Conservation (phyloP, 2,113 vertebrate species). For the Ancistrus triradiatus region DNA sequence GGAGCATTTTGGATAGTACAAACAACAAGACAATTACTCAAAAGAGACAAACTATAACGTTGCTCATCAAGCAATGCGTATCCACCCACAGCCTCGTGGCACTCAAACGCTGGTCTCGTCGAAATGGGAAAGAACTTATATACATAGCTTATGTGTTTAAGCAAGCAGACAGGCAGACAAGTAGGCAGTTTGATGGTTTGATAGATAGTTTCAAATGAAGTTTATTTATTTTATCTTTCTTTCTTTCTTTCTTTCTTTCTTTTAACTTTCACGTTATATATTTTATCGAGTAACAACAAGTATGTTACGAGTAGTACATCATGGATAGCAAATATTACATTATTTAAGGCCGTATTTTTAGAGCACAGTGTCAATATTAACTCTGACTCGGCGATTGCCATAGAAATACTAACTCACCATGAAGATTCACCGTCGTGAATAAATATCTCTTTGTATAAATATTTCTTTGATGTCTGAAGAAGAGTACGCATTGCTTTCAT, state of each 20-base stretch:
- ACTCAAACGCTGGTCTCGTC: neutral
- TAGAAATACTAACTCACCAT: slow-evolving; percentile 99
- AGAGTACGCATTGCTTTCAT: slow-evolving; percentile 86
- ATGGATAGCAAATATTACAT: slow-evolving; percentile 88
- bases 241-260: no score
- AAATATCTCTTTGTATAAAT: slow-evolving; percentile 91
- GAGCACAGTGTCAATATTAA: slow-evolving; percentile 87
- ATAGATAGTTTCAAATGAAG: neutral
- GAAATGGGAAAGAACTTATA: no score
- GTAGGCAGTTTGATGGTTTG: neutral
- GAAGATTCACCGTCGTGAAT: slow-evolving; percentile 98
- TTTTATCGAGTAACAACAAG: no score
- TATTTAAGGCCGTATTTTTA: slow-evolving; percentile 78
- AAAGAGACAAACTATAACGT: slow-evolving; percentile 73
- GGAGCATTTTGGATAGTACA: slow-evolving; percentile 82
- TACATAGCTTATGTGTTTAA: no score
- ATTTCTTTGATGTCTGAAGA: slow-evolving; percentile 94
- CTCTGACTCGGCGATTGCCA: slow-evolving; percentile 96
- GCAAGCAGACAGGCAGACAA: no score
- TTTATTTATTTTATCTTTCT: no score
- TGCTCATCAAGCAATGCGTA: slow-evolving; percentile 63
- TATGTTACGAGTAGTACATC: neutral
- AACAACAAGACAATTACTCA: slow-evolving; percentile 91
- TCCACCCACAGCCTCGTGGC: slow-evolving; percentile 55
- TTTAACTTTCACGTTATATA: no score